These are phyloP conservation scores for Bos taurus DNA, from an alignment of 2,113 vertebrate species.

Conservation along the genomic window ARS-UCD2.0 NC_037334.1:27173501-27174000, in stretches of 20 bases:
- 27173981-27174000: neutral
- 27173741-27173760: neutral
- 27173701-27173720: neutral
- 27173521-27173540: neutral
- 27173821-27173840: neutral
- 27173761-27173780: neutral
- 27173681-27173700: neutral
- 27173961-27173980: neutral
- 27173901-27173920: neutral
- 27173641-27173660: neutral
- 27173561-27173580: neutral
- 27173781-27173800: neutral
- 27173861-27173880: neutral
- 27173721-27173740: neutral
- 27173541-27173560: neutral
- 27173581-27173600: neutral
- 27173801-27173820: neutral
- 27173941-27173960: neutral
- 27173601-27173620: neutral
- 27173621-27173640: neutral
- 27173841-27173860: neutral
- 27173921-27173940: neutral
- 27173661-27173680: neutral
- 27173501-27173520: slow-evolving; percentile 10
- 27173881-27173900: neutral